These are phyloP conservation scores for Sebastes minor DNA, from an alignment of 2,797 vertebrate species.

Conservation along the genomic window DNA sequence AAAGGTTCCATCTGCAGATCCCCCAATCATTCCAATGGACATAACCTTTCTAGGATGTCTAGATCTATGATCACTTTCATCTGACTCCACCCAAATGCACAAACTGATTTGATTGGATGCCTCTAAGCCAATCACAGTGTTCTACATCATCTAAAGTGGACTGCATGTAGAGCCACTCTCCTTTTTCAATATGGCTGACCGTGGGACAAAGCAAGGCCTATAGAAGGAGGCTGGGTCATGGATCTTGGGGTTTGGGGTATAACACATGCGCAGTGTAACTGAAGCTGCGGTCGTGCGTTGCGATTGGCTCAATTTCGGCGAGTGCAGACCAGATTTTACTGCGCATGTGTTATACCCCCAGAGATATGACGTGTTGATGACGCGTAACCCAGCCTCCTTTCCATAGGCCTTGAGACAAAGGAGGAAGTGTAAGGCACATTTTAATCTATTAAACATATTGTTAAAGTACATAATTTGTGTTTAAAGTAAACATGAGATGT, in stretches of 20 bases:
- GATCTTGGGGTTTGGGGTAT: too few relatives aligned
- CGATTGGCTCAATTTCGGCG: too few relatives aligned
- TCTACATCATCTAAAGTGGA: too few relatives aligned
- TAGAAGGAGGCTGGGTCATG: too few relatives aligned
- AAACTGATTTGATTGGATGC: background rate
- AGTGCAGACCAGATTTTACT: too few relatives aligned
- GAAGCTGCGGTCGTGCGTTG: too few relatives aligned
- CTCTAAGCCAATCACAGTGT: background rate
- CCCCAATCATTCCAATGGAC: background rate
- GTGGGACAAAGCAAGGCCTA: background rate
- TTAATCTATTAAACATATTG: background rate
- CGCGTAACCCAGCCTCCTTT: too few relatives aligned
- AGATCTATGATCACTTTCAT: background rate
- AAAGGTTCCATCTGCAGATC: background rate
- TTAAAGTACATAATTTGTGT: background rate
- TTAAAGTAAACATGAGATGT: background rate
- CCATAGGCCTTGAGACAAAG: background rate
- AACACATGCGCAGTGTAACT: too few relatives aligned
- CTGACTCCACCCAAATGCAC: background rate
- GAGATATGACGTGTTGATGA: too few relatives aligned
- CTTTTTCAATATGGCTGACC: rapidly evolving
- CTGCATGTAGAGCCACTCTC: background rate
- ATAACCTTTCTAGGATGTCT: background rate
- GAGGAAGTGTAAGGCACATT: background rate
- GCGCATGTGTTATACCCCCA: too few relatives aligned